A percentile compares a stretch with the other conserved stretches of the same genome.
Evolutionary conservation across 2,888 invertebrate genomes (phyloP).

Genomic region (Lingula anatina): DNA sequence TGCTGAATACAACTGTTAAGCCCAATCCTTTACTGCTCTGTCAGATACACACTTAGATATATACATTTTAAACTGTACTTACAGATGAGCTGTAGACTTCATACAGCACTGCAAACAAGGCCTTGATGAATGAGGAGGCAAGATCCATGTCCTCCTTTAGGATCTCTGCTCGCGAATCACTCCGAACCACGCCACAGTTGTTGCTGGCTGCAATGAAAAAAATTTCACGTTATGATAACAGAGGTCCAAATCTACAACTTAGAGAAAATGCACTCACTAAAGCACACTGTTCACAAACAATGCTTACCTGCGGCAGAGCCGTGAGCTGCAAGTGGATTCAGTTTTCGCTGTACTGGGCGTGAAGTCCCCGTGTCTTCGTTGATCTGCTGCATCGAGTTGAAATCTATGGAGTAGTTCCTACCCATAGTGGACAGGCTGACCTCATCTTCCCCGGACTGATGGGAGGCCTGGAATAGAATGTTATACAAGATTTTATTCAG

Average conservation of each 20-base stretch:
- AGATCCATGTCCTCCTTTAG: conserved; percentile 67
- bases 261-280: too few species aligned
- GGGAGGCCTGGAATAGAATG: conserved; percentile 68
- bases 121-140: conserved; percentile 64
- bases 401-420: conserved; percentile 91
- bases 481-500: too few species aligned
- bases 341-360: conserved; percentile 71
- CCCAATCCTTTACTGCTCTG: too few species aligned
- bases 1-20: too few species aligned
- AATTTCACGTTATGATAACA: too few species aligned
- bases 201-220: too few species aligned
- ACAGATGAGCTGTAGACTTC: conserved; percentile 95
- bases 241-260: too few species aligned
- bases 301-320: too few species aligned
- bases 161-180: conserved; percentile 67
- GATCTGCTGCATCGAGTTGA: conserved; percentile 95
- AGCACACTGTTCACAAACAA: too few species aligned
- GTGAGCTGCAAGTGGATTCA: conserved; percentile 37
- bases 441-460: conserved; percentile 90
- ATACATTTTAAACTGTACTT: too few species aligned
- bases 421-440: conserved; percentile 87
- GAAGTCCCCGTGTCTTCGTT: conserved; percentile 97
- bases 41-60: too few species aligned
- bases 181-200: too few species aligned
- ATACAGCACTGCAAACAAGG: conserved; percentile 89